Conservation (phyloP, 2,113 vertebrate species). For the Campylomormyrus numenius region DNA sequence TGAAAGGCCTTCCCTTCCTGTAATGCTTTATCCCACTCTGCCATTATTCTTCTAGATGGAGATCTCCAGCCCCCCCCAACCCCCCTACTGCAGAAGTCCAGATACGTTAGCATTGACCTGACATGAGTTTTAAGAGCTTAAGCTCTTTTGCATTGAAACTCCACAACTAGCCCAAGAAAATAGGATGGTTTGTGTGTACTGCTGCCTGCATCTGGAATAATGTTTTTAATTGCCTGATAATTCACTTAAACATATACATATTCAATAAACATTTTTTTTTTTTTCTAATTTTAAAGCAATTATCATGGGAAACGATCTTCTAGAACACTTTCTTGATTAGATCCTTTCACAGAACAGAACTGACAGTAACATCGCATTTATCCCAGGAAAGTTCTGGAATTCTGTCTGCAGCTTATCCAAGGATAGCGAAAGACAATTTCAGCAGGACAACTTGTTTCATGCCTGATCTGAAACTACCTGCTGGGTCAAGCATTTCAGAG, state of each 20-base stretch:
- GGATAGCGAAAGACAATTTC: not conserved
- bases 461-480: not conserved
- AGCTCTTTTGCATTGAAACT: constrained; percentile 23
- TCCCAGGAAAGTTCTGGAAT: not conserved
- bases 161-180: constrained; percentile 13
- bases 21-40: constrained; percentile 30
- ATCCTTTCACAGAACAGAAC: not conserved
- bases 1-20: constrained; percentile 32
- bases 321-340: not conserved
- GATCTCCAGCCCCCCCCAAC: constrained; percentile 31
- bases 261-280: not conserved
- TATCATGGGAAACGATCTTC: not conserved
- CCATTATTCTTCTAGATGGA: constrained; percentile 30
- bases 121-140: constrained; percentile 24
- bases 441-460: not conserved
- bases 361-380: not conserved
- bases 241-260: not conserved
- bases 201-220: not conserved
- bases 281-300: not conserved
- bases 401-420: not conserved
- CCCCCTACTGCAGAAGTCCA: constrained; percentile 8
- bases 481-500: not conserved
- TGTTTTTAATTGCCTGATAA: not conserved
- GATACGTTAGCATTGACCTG: constrained; percentile 25
- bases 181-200: constrained; percentile 11